These are phyloP conservation scores for Vimba vimba DNA, from an alignment of 2,113 vertebrate genomes.

Conservation along the genomic window DNA sequence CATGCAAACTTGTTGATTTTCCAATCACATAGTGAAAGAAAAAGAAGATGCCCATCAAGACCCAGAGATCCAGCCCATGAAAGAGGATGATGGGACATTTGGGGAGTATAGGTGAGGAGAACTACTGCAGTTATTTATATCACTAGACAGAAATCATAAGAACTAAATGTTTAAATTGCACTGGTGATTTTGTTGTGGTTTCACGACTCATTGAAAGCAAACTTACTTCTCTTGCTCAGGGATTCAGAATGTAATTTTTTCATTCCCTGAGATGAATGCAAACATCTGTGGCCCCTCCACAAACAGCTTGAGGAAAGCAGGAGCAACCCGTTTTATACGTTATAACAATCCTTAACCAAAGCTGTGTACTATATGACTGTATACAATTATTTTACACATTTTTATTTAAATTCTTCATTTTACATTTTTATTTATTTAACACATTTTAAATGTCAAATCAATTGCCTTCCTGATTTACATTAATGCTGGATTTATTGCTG, in stretches of 20 bases:
- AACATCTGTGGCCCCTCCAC: conserved; percentile 9
- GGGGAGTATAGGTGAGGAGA: conserved; percentile 94
- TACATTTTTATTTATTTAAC: not conserved
- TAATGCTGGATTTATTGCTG: not conserved
- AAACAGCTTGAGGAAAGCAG: conserved; percentile 30
- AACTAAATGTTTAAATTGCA: not conserved
- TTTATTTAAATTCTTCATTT: not conserved
- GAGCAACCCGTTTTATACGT: not conserved
- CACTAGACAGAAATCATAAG: not conserved
- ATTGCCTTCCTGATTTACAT: not conserved
- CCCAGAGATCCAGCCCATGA: conserved; percentile 98
- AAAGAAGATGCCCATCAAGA: conserved; percentile 98
- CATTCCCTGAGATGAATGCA: conserved; percentile 36
- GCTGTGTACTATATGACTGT: conserved; percentile 15
- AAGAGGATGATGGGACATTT: conserved; percentile 97
- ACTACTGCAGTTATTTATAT: not conserved
- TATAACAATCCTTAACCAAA: not conserved
- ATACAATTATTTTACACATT: not conserved
- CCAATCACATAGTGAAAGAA: conserved; percentile 87
- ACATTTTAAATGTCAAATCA: not conserved
- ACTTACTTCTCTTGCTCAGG: conserved; percentile 38
- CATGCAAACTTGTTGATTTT: not conserved
- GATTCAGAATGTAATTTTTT: conserved; percentile 39
- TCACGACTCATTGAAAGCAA: conserved; percentile 26
- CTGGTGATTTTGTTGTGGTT: not conserved